Base-by-base conservation (phyloP, 2,113 vertebrate genomes). In the Myodes glareolus region DNA sequence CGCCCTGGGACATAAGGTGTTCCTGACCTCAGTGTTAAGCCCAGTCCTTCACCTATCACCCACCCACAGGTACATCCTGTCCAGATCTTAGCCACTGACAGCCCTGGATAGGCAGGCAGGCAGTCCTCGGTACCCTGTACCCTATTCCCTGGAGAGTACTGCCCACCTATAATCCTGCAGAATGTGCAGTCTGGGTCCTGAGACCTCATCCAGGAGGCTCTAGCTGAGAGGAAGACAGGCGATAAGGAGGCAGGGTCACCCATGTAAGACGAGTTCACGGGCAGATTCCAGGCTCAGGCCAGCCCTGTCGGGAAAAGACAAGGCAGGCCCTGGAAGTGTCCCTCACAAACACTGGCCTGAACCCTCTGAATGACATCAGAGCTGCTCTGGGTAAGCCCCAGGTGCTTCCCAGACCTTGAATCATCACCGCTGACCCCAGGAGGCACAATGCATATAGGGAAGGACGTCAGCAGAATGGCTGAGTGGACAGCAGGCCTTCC, bases 1-100 rank as follows among this genome's bases (percentile, higher is more conserved):
- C 1, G 0, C 21, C 25, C 33, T 10, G 7, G 55, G 2, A 29
- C 7, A 6, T 0, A 27, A 21, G 58, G 65, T 23, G 25, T 47
- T 31, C 25, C 75, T 77, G 75, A 13, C 4, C 33, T 42, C n/a
- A 14, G 0, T 4, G 29, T 17, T 0, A 58, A 58, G 17, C 55
- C 55, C 19, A 39, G 4, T 0, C 36, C 45, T 77, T 76, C 31
- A 12, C 33, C 63, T 19, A 0, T 5, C 67, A 72, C 5, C 25
- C 77, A 14, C 19, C 19, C 12, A 5, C 16, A 12, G 14, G 39
- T 10, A n/a, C 2, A 25, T 65, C 33, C 58, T 14, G 0, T 47
- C n/a, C 92, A 42, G n/a, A 16, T 47, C 55, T 9, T 27, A 23
- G 29, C 21, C 25, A 61, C 3, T 29, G 47, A 55, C 36, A 19